Evolutionary conservation across 2,888 invertebrate species (phyloP), one percentile per base, ranked within the genome.

Genomic region (Drosophila koepferae): DNA sequence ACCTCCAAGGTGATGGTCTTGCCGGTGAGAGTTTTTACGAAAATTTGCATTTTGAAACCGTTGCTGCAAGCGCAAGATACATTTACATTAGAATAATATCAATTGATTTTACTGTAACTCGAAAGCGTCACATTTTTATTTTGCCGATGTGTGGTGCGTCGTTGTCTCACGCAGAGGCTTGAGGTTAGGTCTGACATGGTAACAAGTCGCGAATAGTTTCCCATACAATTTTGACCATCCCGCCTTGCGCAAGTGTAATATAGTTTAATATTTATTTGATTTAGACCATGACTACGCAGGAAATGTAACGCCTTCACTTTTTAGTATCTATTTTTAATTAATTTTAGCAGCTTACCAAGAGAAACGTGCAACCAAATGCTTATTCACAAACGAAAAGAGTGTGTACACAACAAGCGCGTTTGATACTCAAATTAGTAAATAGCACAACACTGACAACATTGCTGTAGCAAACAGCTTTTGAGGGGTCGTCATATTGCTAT

Each of bases 1-100:
- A 97, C 97, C 94, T 97, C 97, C 75, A 97, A 95, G 92, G 97
- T 97, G 92, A 98, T 98, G 92, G 98, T 98, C 94, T 98, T 98
- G 90, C 98, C 98, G 90, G 97, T 98, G 55, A 98, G 95, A 88
- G 98, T 98, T 94, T 98, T 98, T 80, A 98, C 98, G 93, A 98
- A 99, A 94, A 99, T 99, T 95, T 99, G 99, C 98, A 98, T 98
- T 90, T 94, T 94, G 72, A 46, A 40, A 63, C 31, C 53, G 74
- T 69, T 75, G 71, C 74, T 72, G 71, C 40, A 75, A 79, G 12
- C 28, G 23, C 41, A 64, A 63, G 31, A 58, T 58, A 10, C 5
- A 8, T 40, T 66, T 23, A 3, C 58, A 59, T 62, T 46, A 67
- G 14, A 48, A 14, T 28, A 3, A 43, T 23, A 14, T 23, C 1